Evolutionary conservation across 2,888 invertebrate genomes (phyloP), one percentile per base, ranked within the genome.

Genomic region (Petrolisthes manimaculis): DNA sequence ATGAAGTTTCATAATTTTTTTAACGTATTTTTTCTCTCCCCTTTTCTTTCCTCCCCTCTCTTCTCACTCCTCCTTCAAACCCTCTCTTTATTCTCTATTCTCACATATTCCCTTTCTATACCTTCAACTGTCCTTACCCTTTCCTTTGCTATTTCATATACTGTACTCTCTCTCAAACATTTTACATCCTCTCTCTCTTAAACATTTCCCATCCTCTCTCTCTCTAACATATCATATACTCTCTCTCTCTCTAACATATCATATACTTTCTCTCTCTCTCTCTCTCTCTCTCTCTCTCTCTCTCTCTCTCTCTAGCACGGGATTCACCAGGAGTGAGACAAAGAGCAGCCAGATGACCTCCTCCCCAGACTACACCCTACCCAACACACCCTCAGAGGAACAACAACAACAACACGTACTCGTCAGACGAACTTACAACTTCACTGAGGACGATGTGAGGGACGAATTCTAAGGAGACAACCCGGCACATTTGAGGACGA

Each of bases 351-450:
- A 74, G 1, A 51, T 75, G 4, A 74, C 56, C 12, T 14, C 61
- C 1, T 67, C 86, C 4, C 37, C 86, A 2, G n/a, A 18, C 12
- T 71, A 81, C 84, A 79, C 82, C 51, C 79, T 89, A 21, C 89
- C 89, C 51, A 85, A 89, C 86, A 86, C 89, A 12, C 89, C 86
- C 67, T 55, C 81, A 3, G 81, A 86, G 51, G 86, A 82, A 5
- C 6, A 75, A n/a, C 71, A 71, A n/a, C 37, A 37, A 37, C 37
- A 37, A 37, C 79, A 83, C 5, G 86, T 89, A 18, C 89, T 89
- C 54, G 83, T 89, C 51, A 86, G 75, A 69, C 74, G 89, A 4
- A 80, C 86, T 12, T 89, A 86, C 81, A 89, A 89, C 74, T 89
- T 89, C 55, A 61, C 74, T 37, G 81, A 82, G 0, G 82, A 86